Percentiles rank a stretch among this genome's conserved stretches.
Conservation (phyloP, 2,797 vertebrate species). For the Melanotaenia pygmaea region DNA sequence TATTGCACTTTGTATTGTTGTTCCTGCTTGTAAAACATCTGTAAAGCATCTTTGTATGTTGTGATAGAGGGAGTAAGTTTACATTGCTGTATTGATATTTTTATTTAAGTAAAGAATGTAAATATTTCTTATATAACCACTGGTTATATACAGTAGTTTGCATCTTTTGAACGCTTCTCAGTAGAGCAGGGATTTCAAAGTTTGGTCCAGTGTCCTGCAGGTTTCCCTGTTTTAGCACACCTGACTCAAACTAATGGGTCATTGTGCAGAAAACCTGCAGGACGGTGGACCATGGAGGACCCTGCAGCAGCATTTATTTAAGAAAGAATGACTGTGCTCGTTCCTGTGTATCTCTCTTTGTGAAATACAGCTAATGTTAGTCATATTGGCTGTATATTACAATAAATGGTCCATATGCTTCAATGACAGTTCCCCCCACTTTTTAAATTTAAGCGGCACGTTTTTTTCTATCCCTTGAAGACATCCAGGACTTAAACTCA, state of each 20-base stretch:
- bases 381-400: neutral
- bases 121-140: neutral
- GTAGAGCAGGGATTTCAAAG: neutral
- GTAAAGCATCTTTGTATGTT: no score
- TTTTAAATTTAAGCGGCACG: neutral
- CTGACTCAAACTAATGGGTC: no score
- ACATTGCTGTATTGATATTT: neutral
- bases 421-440: neutral
- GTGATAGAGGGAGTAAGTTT: neutral
- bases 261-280: neutral
- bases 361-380: neutral
- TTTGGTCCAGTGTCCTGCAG: neutral
- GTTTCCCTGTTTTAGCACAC: no score
- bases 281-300: neutral
- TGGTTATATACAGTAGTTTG: neutral
- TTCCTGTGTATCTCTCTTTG: neutral
- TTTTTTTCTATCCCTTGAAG: conserved; percentile 44
- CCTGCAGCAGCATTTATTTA: neutral
- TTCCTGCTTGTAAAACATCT: neutral
- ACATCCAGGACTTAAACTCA: conserved; percentile 65
- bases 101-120: neutral
- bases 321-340: neutral
- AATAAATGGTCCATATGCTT: neutral
- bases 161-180: neutral
- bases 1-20: no score